phyloP scores from a whole-genome alignment of 2,797 vertebrate species.

The Pachyuromys duprasi region DNA sequence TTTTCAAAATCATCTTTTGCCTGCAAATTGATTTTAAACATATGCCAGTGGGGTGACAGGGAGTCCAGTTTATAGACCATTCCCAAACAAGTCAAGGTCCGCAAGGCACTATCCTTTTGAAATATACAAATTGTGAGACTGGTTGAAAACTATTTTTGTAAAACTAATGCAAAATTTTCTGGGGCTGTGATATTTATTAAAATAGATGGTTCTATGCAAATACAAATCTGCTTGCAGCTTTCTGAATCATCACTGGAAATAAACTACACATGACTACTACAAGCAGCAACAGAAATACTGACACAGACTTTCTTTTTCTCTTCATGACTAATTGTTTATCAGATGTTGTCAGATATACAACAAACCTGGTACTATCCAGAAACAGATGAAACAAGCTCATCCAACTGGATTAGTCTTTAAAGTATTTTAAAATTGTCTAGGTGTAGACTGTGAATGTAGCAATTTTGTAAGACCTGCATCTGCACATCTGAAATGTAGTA shows the following conservation, averaged over 20 bases:
- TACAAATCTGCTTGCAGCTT: not conserved
- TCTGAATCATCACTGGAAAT: not conserved
- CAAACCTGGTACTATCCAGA: not conserved
- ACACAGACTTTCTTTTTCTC: not conserved
- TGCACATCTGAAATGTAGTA: not conserved
- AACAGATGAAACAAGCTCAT: not conserved
- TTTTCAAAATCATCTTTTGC: constrained; percentile 35
- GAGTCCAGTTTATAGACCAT: not conserved
- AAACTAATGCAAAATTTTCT: constrained; percentile 26
- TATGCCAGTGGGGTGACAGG: not conserved
- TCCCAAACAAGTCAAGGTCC: constrained; percentile 32
- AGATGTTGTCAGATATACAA: not conserved
- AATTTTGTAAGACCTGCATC: not conserved
- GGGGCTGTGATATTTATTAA: not conserved
- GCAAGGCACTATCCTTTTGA: constrained; percentile 18
- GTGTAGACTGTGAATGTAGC: not conserved
- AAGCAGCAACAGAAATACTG: not conserved
- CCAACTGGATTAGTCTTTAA: not conserved
- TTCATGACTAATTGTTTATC: not conserved
- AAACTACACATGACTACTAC: not conserved
- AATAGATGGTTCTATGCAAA: not conserved
- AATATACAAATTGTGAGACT: constrained; percentile 21
- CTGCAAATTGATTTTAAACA: constrained; percentile 48
- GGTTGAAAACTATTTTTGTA: constrained; percentile 42
- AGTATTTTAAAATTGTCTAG: not conserved